Base-by-base conservation (phyloP, 2,113 vertebrate genomes). In the Perca fluviatilis region DNA sequence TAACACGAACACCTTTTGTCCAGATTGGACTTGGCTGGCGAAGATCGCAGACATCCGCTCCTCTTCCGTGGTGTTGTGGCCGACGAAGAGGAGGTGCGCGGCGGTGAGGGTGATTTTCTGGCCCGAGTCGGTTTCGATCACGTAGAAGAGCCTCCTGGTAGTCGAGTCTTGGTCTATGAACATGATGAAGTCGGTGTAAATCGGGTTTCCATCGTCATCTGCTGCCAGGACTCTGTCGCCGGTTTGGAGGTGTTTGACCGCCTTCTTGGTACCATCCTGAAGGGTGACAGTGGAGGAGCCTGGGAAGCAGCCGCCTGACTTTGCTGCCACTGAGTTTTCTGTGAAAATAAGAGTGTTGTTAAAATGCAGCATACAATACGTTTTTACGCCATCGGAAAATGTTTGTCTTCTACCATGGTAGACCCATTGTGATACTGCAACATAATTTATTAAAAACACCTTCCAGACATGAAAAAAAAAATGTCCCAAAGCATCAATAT, bases 251-350 rank as follows among this genome's bases (percentile, higher is more conserved):
- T 98, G 96, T 86, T 92, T 95, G 77, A 99, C 94, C 47, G 86
- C 91, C 91, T 97, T 99, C 81, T 94, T 95, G 81, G 95, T 95
- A 0, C 98, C 98, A 14, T 95, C 95, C 83, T 97, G 95, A 30
- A 99, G 93, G 43, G 93, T 95, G 86, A 99, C 98, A 0, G 93
- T 95, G 82, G 97, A 97, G 0, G 96, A 96, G 30, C 96, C 98
- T 0, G 98, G 98, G 94, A 99, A 99, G 88, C 98, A 99, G 78
- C 98, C 98, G 0, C 98, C 98, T 0, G 98, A 98, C 78, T 99
- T 99, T 63, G 97, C 98, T 0, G 98, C 98, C 91, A 99, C 97
- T 0, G 98, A 99, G 91, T 99, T 99, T 91, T 99, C 98, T 99
- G 95, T 86, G 46, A 62, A 89, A 83, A 85, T 13, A 88, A 87